Conservation (phyloP, 92 coral and sea anemone species). For the Heliopora coerulea region DNA sequence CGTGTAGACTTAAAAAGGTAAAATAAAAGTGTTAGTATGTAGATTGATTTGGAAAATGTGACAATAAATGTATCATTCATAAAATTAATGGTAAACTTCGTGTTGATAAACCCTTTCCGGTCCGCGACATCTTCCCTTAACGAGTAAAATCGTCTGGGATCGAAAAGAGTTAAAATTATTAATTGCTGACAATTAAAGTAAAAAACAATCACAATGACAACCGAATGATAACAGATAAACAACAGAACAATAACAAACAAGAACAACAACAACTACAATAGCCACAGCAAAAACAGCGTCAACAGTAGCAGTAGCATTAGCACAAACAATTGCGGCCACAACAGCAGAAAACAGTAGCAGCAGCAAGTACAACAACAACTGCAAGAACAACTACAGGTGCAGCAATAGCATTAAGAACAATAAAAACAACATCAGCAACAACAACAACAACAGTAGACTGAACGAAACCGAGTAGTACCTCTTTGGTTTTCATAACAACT, state of each 20-base stretch:
- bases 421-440: neutral
- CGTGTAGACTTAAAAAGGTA: constrained; percentile 66
- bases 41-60: no score
- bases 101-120: neutral
- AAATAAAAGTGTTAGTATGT: neutral
- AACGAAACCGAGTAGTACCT: constrained; percentile 52
- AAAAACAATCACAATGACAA: neutral
- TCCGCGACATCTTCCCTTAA: no score
- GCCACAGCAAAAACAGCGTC: neutral
- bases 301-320: neutral
- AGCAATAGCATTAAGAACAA: neutral
- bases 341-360: neutral
- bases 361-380: neutral
- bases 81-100: no score
- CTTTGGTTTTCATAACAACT: constrained; percentile 90
- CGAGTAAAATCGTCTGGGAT: no score
- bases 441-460: neutral
- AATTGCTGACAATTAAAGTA: no score
- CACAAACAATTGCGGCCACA: neutral
- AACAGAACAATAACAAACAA: neutral
- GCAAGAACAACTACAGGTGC: neutral
- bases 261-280: neutral
- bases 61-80: no score
- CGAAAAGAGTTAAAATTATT: no score
- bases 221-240: neutral